Conservation (phyloP, 2,888 invertebrate genomes). For the Eristalis arbustorum region DNA sequence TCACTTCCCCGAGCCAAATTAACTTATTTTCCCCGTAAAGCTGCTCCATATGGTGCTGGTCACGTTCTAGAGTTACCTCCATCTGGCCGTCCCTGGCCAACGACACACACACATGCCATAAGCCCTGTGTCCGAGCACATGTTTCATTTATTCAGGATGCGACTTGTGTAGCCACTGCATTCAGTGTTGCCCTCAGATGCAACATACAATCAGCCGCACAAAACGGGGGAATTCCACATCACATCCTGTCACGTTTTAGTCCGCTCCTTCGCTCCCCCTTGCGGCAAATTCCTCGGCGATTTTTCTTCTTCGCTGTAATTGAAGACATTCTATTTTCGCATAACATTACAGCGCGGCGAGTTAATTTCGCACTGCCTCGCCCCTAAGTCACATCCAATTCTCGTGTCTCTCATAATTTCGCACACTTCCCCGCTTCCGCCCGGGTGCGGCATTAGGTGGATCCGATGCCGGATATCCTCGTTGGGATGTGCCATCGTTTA, state of each 20-base stretch:
- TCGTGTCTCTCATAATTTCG: slow-evolving; percentile 45
- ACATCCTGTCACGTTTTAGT: slow-evolving; percentile 53
- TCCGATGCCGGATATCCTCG: too few relatives aligned
- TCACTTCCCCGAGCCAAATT: background rate
- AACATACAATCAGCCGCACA: slow-evolving; percentile 44
- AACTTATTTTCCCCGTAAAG: slow-evolving; percentile 24
- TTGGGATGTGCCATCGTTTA: background rate
- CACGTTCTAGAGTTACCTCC: slow-evolving; percentile 60
- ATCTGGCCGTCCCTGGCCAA: slow-evolving; percentile 25
- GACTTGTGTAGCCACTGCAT: slow-evolving; percentile 42
- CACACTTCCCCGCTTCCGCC: background rate
- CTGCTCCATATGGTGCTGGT: slow-evolving; percentile 24
- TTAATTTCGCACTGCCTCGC: slow-evolving; percentile 6
- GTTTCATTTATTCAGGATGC: slow-evolving; percentile 11
- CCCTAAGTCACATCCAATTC: slow-evolving; percentile 34
- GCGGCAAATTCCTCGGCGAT: slow-evolving; percentile 12
- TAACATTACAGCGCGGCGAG: slow-evolving; percentile 43
- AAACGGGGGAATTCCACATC: slow-evolving; percentile 45
- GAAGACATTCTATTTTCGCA: slow-evolving; percentile 60
- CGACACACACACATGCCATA: slow-evolving; percentile 40
- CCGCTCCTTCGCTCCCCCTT: background rate
- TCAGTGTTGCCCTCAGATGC: slow-evolving; percentile 35
- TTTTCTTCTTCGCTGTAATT: slow-evolving; percentile 46
- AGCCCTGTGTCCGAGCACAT: slow-evolving; percentile 41
- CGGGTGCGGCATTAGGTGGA: too few relatives aligned